These are phyloP conservation scores for Andrena cerasifolii DNA, from an alignment of 1,140 invertebrate genomes.

Conservation along the genomic window DNA sequence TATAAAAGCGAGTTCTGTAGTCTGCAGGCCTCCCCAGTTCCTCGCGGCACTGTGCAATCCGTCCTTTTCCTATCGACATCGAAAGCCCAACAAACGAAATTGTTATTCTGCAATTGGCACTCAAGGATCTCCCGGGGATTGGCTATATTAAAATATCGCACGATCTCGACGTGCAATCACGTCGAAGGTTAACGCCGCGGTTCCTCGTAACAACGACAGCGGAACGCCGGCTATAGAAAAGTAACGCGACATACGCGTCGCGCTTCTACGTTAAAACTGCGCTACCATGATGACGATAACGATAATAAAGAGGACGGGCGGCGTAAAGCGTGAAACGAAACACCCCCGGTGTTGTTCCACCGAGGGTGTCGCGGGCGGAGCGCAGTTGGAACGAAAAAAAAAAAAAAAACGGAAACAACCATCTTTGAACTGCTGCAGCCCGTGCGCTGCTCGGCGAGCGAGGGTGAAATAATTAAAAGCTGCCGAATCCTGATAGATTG, in stretches of 20 bases:
- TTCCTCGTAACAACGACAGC: slow-evolving; percentile 1
- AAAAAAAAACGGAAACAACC: not conserved
- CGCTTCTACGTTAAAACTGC: slow-evolving; percentile 54
- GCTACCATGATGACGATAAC: slow-evolving; percentile 57
- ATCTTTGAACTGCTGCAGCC: not conserved
- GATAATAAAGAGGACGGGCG: slow-evolving; percentile 59
- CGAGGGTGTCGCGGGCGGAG: slow-evolving; percentile 10
- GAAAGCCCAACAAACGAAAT: slow-evolving; percentile 1
- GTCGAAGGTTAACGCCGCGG: slow-evolving; percentile 36
- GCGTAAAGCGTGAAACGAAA: slow-evolving; percentile 12
- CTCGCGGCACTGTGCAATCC: not conserved
- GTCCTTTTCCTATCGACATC: not conserved
- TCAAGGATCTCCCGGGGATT: not conserved
- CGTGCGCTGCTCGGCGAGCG: no score
- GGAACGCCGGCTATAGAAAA: slow-evolving; percentile 57
- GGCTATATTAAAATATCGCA: slow-evolving; percentile 38
- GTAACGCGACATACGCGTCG: slow-evolving; percentile 42
- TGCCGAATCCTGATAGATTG: no score
- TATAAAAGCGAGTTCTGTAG: not conserved
- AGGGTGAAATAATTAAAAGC: no score
- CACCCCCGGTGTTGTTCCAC: not conserved
- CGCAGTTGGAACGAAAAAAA: not conserved
- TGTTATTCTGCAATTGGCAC: not conserved
- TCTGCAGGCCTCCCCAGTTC: not conserved
- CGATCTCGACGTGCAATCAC: slow-evolving; percentile 22